Percentiles rank a stretch among this genome's conserved stretches.
Evolutionary conservation across 2,888 invertebrate genomes (phyloP).

Genomic region (Amiota minor): DNA sequence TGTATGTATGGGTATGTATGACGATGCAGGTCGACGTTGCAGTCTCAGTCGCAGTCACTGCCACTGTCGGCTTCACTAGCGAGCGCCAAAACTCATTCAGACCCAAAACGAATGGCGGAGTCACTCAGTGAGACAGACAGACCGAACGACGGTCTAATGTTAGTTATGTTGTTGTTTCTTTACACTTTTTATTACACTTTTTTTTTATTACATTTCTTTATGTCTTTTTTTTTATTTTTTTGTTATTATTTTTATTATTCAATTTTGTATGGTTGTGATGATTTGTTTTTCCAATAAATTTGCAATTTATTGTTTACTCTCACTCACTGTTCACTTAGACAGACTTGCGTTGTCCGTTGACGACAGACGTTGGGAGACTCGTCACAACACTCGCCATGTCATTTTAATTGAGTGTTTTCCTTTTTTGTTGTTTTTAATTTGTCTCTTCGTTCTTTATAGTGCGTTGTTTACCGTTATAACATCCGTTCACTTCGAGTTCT

Average conservation of each 20-base stretch:
- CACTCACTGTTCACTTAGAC: too few relatives aligned
- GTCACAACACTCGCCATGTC: background rate
- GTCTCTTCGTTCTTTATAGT: constrained; percentile 39
- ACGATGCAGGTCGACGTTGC: constrained; percentile 26
- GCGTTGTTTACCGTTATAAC: constrained; percentile 44
- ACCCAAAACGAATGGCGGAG: constrained; percentile 35
- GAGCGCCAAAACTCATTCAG: background rate
- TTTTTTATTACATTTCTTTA: background rate
- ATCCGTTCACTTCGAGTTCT: constrained; percentile 54
- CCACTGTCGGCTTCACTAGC: constrained; percentile 15
- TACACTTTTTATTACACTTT: constrained; percentile 13
- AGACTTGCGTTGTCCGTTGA: too few relatives aligned
- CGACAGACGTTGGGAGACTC: too few relatives aligned
- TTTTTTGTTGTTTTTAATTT: constrained; percentile 36
- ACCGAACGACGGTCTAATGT: background rate
- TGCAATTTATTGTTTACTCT: background rate
- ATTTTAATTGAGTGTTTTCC: background rate
- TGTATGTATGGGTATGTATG: background rate
- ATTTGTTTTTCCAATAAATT: constrained; percentile 9
- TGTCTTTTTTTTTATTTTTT: constrained; percentile 11
- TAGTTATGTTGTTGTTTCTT: constrained; percentile 5
- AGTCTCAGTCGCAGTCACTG: constrained; percentile 12
- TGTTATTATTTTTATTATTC: background rate
- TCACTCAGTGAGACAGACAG: too few relatives aligned
- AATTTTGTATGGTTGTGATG: constrained; percentile 24